phyloP scores from a whole-genome alignment of 2,888 invertebrate genomes.

The Drosophila affinis region DNA sequence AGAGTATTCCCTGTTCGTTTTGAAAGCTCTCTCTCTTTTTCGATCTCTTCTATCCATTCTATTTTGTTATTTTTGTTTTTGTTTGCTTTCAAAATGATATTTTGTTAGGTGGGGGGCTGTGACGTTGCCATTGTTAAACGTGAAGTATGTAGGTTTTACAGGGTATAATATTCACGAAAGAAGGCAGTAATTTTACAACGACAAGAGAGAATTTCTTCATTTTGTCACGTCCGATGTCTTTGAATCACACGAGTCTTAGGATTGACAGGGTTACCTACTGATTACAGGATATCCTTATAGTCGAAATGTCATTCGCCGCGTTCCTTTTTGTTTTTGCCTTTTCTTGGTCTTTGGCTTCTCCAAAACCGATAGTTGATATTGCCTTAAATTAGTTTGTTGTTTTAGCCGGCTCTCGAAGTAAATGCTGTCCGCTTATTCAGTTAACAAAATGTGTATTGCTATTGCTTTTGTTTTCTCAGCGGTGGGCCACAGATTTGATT shows the following conservation, averaged over 20 bases:
- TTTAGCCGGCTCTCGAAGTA: slow-evolving; percentile 23
- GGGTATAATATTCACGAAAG: too few species aligned
- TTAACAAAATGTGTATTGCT: slow-evolving; percentile 45
- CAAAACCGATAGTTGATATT: slow-evolving; percentile 25
- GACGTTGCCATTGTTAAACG: slow-evolving; percentile 1
- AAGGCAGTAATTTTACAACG: too few species aligned
- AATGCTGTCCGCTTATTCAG: slow-evolving; percentile 33
- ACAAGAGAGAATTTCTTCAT: too few species aligned
- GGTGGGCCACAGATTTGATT: slow-evolving; percentile 8
- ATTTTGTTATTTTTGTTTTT: slow-evolving; percentile 8
- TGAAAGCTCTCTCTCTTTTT: too few species aligned
- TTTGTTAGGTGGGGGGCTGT: slow-evolving; percentile 20
- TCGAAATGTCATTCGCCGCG: not conserved
- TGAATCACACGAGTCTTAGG: not conserved
- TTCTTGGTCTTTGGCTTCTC: not conserved
- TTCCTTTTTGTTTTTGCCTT: not conserved
- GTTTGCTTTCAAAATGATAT: slow-evolving; percentile 11
- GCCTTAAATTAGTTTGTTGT: slow-evolving; percentile 35
- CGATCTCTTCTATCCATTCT: too few species aligned
- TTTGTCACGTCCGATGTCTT: too few species aligned
- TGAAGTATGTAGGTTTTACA: not conserved
- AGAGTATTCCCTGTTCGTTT: too few species aligned
- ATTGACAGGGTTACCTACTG: not conserved
- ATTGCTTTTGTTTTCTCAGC: slow-evolving; percentile 34
- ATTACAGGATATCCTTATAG: not conserved